Conservation (phyloP, 2,888 invertebrate genomes). For the Lamproptera curius region DNA sequence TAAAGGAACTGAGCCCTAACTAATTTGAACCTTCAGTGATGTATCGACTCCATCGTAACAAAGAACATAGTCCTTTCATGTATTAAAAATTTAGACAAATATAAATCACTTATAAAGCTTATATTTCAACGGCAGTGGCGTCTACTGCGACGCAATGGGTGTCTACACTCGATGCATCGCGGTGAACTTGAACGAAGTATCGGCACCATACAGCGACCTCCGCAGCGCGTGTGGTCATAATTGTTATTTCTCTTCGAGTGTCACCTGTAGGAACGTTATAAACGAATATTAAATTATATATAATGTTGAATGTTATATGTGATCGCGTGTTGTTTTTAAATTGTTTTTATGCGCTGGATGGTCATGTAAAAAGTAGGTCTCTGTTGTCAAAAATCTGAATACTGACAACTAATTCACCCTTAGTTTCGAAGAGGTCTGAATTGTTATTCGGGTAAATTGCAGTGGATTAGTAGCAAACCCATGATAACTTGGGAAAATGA, state of each 20-base stretch:
- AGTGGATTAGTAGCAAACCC: too few relatives aligned
- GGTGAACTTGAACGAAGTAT: conserved; percentile 34
- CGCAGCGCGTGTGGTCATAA: conserved; percentile 40
- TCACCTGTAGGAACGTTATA: conserved; percentile 51
- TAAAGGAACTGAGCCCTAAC: background rate
- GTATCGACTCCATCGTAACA: conserved; percentile 3
- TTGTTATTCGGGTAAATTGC: too few relatives aligned
- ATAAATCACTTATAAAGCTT: conserved; percentile 23
- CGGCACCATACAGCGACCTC: conserved; percentile 28
- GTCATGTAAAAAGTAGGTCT: too few relatives aligned
- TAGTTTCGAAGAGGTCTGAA: too few relatives aligned
- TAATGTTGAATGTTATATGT: background rate
- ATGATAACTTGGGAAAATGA: too few relatives aligned
- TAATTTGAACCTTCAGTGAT: background rate
- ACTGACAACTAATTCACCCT: too few relatives aligned
- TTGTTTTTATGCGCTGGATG: too few relatives aligned
- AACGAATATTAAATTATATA: too few relatives aligned
- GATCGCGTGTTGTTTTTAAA: too few relatives aligned
- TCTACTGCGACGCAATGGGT: conserved; percentile 28
- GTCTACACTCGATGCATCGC: conserved; percentile 34
- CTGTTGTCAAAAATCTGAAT: too few relatives aligned
- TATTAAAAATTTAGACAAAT: conserved; percentile 14
- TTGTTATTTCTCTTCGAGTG: conserved; percentile 77
- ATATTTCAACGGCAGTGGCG: conserved; percentile 16
- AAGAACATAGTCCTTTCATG: too few relatives aligned